Evolutionary conservation across 1,140 invertebrate genomes (phyloP).

Genomic region (Pseudomyrmex pallidus): DNA sequence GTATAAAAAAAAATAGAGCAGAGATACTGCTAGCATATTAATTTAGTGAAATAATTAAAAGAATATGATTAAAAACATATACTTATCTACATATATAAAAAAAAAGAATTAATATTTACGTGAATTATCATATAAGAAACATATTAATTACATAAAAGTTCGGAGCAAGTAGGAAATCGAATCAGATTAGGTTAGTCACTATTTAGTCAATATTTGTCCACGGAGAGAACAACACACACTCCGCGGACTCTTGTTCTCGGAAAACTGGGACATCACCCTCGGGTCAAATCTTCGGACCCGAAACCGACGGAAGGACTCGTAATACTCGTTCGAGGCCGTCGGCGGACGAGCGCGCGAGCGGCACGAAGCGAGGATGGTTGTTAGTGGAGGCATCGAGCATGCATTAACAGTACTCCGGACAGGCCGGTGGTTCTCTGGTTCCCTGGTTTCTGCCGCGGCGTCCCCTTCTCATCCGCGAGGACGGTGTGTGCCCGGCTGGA

Average conservation of each 20-base stretch:
- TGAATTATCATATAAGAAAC: too few relatives aligned
- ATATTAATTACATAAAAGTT: too few relatives aligned
- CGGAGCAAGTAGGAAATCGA: background rate
- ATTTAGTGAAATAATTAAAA: too few relatives aligned
- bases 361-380: slow-evolving; percentile 78
- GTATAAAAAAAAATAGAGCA: too few relatives aligned
- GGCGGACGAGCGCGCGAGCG: slow-evolving; percentile 53
- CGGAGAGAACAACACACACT: background rate
- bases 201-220: background rate
- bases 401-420: slow-evolving; percentile 85
- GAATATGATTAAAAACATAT: too few relatives aligned
- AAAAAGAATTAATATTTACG: too few relatives aligned
- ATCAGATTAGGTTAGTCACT: slow-evolving; percentile 2
- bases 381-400: slow-evolving; percentile 84
- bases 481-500: slow-evolving; percentile 46
- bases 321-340: slow-evolving; percentile 73
- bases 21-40: too few relatives aligned
- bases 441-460: slow-evolving; percentile 69
- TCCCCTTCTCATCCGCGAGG: slow-evolving; percentile 67
- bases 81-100: too few relatives aligned
- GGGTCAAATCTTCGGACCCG: slow-evolving; percentile 12
- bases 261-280: slow-evolving; percentile 45
- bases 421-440: slow-evolving; percentile 78
- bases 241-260: background rate
- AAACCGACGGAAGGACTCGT: slow-evolving; percentile 60